Base-by-base conservation (phyloP, 2,888 invertebrate species). In the Seladonia tumulorum region DNA sequence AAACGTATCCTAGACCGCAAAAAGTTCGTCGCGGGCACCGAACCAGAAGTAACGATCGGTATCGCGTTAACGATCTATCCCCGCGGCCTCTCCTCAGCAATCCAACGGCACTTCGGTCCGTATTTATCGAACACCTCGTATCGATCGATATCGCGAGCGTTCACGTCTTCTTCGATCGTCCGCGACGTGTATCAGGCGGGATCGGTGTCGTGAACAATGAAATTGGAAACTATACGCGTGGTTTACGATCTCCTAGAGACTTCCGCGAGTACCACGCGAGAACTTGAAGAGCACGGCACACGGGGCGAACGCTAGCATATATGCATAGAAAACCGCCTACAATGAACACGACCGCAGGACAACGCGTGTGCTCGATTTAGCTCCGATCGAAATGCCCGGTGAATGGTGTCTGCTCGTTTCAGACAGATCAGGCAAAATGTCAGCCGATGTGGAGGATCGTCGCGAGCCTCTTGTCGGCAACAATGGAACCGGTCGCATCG, bases 171-270 rank as follows among this genome's bases (percentile, higher is more conserved):
- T 49, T 66, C 63, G 70, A 86, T 82, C 73, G 29, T 47, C 76
- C 66, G 63, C 63, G 35, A 72, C 80, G 78, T 47, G 76, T 47
- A 76, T 75, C 78, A 22, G 63, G 25, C 71, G 22, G 49, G 60
- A 68, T 75, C 22, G n/a, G 73, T 73, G 60, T 12, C 35, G 22
- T 39, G 25, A 74, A 71, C 57, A 68, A 80, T 82, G 85, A 89
- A 89, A 89, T 82, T 83, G 85, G 89, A 87, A 89, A 89, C 84
- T 89, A 25, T 70, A 29, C 25, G 39, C 74, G 77, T 77, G 79
- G 84, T 82, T 71, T 78, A 71, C 49, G 57, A 68, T 53, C 77
- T 70, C 70, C 57, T 16, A 76, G 49, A 47, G 75, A 79, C 70
- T 78, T 75, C 77, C 72, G 57, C 57, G 29, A 80, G 47, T 39